Percentiles rank a stretch among this genome's conserved stretches.
phyloP scores from a whole-genome alignment of 1,140 invertebrate species.

The Harlomillsia oculata region DNA sequence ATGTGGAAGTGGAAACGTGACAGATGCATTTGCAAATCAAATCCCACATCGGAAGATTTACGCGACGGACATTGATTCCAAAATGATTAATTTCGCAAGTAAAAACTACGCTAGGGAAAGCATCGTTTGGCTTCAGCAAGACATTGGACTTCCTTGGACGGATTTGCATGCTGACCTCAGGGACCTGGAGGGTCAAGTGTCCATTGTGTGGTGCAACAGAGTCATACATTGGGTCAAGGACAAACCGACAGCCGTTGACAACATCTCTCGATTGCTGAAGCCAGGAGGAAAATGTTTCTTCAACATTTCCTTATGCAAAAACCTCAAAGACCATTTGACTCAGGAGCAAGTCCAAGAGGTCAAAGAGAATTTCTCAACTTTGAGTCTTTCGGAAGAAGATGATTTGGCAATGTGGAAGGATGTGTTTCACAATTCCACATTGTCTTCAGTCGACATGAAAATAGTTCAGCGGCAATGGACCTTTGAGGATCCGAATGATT shows the following conservation, averaged over 20 bases:
- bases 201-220: slow-evolving; percentile 9
- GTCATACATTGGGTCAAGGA: neutral
- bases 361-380: too few relatives aligned
- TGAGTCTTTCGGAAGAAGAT: too few relatives aligned
- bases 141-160: slow-evolving; percentile 2
- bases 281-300: slow-evolving; percentile 8
- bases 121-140: neutral
- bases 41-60: neutral
- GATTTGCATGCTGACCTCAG: neutral
- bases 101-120: neutral
- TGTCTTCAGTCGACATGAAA: too few relatives aligned
- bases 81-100: slow-evolving; percentile 16
- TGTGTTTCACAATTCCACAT: too few relatives aligned
- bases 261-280: neutral
- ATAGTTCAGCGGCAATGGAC: too few relatives aligned
- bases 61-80: neutral
- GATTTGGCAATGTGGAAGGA: too few relatives aligned
- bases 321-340: neutral
- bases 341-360: neutral
- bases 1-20: slow-evolving; percentile 9
- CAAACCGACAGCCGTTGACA: neutral
- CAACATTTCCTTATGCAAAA: neutral
- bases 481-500: too few relatives aligned
- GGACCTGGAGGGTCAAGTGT: slow-evolving; percentile 4
- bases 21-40: neutral